Percentiles rank a stretch among this genome's conserved stretches.
Conservation (phyloP, 1,140 invertebrate species). For the Bathynomus jamesi region DNA sequence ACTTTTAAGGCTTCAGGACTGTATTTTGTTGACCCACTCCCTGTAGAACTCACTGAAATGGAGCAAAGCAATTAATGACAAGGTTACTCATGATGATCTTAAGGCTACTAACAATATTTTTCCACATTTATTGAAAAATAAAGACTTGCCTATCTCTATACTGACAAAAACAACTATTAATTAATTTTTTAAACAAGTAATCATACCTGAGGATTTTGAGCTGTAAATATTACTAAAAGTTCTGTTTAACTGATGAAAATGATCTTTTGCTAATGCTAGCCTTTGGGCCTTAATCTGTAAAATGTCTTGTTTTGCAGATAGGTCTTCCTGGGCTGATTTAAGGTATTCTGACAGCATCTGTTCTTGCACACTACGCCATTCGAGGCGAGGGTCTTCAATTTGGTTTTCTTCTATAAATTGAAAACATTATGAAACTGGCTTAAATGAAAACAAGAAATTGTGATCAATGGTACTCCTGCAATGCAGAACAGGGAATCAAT, state of each 20-base stretch:
- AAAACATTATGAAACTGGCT: not conserved
- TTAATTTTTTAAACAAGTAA: no score
- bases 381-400: conserved; percentile 86
- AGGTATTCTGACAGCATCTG: conserved; percentile 93
- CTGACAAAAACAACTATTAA: no score
- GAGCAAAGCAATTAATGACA: no score
- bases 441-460: no score
- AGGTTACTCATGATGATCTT: no score
- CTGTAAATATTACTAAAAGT: conserved; percentile 44
- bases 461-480: no score
- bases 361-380: conserved; percentile 93
- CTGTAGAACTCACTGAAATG: conserved; percentile 80
- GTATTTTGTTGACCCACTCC: conserved; percentile 80
- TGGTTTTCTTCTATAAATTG: conserved; percentile 80
- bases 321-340: conserved; percentile 83
- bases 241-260: conserved; percentile 89
- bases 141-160: no score
- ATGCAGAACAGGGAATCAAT: no score
- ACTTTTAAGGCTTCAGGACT: conserved; percentile 88
- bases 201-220: conserved; percentile 27
- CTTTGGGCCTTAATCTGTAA: conserved; percentile 91
- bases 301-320: conserved; percentile 89
- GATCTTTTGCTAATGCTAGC: conserved; percentile 82
- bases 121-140: no score
- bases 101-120: no score